These are phyloP conservation scores for Eutolmus rufibarbis DNA, from an alignment of 2,888 invertebrate species.

Conservation along the genomic window DNA sequence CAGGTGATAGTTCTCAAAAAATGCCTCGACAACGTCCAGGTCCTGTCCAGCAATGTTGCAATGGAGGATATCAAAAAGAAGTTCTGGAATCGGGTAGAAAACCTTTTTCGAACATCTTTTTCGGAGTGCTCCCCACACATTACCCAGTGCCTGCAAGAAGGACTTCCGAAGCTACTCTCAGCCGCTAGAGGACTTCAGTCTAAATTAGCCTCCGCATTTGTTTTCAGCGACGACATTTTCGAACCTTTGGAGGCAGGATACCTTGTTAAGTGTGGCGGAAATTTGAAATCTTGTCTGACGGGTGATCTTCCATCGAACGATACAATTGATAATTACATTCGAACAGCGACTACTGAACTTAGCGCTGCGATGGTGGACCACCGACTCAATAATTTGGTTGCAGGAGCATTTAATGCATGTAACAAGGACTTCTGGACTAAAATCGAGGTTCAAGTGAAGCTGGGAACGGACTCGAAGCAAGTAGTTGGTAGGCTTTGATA, in stretches of 20 bases:
- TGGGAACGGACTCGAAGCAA: slow-evolving; percentile 61
- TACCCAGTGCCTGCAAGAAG: slow-evolving; percentile 60
- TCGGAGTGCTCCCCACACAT: slow-evolving; percentile 58
- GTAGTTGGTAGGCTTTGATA: slow-evolving; percentile 52
- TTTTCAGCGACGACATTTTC: slow-evolving; percentile 59
- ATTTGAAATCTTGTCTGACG: slow-evolving; percentile 58
- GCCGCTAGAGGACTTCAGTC: slow-evolving; percentile 56
- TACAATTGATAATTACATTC: slow-evolving; percentile 58
- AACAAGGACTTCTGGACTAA: slow-evolving; percentile 61
- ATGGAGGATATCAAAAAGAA: slow-evolving; percentile 63
- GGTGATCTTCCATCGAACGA: slow-evolving; percentile 59
- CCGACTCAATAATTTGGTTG: slow-evolving; percentile 68
- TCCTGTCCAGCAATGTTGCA: slow-evolving; percentile 54
- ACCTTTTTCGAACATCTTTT: slow-evolving; percentile 61
- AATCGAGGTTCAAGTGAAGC: slow-evolving; percentile 59
- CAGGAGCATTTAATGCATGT: slow-evolving; percentile 57
- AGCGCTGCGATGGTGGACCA: slow-evolving; percentile 86
- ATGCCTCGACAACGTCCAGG: slow-evolving; percentile 56
- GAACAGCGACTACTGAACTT: slow-evolving; percentile 67
- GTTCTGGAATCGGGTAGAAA: slow-evolving; percentile 66
- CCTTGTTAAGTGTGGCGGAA: slow-evolving; percentile 59
- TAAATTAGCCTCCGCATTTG: slow-evolving; percentile 54
- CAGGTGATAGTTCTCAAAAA: slow-evolving; percentile 65
- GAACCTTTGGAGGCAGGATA: slow-evolving; percentile 59
- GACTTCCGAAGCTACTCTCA: slow-evolving; percentile 59